A percentile compares a stretch with the other conserved stretches of the same genome.
Conservation (phyloP, 2,113 vertebrate species). For the Alexandromys fortis region DNA sequence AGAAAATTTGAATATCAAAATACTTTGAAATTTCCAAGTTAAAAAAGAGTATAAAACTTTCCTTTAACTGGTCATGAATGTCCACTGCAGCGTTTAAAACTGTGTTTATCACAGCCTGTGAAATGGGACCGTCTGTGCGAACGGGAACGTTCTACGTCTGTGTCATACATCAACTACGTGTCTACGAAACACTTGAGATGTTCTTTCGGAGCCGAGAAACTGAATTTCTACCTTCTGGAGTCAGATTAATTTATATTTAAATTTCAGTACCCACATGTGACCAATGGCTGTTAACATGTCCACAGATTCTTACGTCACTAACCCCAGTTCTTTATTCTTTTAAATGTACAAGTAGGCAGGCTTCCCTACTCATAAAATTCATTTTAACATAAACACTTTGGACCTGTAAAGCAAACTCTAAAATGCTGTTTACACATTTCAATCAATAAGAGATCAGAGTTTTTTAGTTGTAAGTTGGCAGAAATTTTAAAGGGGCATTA, state of each 20-base stretch:
- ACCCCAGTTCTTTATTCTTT: neutral
- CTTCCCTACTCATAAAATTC: constrained; percentile 32
- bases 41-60: neutral
- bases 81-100: neutral
- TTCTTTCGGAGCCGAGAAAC: neutral
- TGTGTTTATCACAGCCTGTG: neutral
- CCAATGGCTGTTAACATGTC: neutral
- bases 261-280: neutral
- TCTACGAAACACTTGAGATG: neutral
- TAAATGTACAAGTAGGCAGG: neutral
- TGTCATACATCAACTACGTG: neutral
- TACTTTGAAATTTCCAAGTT: constrained; percentile 12
- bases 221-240: neutral
- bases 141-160: neutral
- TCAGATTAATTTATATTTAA: neutral
- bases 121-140: neutral
- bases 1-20: constrained; percentile 27
- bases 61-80: neutral
- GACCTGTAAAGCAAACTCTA: constrained; percentile 53
- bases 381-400: constrained; percentile 53
- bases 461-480: constrained; percentile 6
- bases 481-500: constrained; percentile 28
- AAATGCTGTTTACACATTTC: constrained; percentile 61
- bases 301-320: neutral
- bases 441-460: constrained; percentile 74